Conservation (phyloP, 2,888 invertebrate species). For the Caenorhabditis macrosperma region DNA sequence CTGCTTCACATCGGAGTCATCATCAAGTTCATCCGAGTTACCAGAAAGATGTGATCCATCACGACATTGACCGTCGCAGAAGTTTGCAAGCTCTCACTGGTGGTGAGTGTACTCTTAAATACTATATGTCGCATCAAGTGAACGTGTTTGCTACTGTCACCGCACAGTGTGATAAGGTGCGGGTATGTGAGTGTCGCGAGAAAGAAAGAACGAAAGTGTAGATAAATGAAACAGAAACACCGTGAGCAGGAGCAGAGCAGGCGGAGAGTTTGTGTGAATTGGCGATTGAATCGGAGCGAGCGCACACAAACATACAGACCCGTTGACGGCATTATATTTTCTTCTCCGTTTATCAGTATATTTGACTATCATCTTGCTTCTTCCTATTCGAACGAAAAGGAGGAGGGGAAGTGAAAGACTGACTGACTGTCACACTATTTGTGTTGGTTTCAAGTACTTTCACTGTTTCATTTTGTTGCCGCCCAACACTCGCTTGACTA, state of each 20-base stretch:
- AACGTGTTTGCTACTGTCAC: slow-evolving; percentile 7
- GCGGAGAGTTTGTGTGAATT: slow-evolving; percentile 44
- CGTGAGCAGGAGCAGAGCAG: slow-evolving; percentile 20
- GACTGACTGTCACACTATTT: slow-evolving; percentile 15
- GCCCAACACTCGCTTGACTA: not conserved
- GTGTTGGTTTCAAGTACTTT: slow-evolving; percentile 40
- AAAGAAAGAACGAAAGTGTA: slow-evolving; percentile 17
- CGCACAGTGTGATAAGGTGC: slow-evolving; percentile 7
- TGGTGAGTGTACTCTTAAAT: slow-evolving; percentile 11
- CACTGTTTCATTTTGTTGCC: slow-evolving; percentile 17
- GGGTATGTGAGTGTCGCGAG: slow-evolving; percentile 8
- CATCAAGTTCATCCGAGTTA: slow-evolving; percentile 37
- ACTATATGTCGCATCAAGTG: not conserved
- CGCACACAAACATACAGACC: slow-evolving; percentile 54
- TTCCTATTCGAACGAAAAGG: slow-evolving; percentile 10
- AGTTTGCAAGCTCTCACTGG: slow-evolving; percentile 51
- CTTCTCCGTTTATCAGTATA: slow-evolving; percentile 45
- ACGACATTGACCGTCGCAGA: slow-evolving; percentile 42
- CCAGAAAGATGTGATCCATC: slow-evolving; percentile 26
- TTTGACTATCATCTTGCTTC: slow-evolving; percentile 38
- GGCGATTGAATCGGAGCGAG: slow-evolving; percentile 50
- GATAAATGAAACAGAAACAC: slow-evolving; percentile 41
- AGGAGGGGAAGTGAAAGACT: slow-evolving; percentile 2
- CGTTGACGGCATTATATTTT: slow-evolving; percentile 53
- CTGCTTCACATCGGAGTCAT: slow-evolving; percentile 26